Base-by-base conservation (phyloP, 2,113 vertebrate genomes). In the Numenius arquata region DNA sequence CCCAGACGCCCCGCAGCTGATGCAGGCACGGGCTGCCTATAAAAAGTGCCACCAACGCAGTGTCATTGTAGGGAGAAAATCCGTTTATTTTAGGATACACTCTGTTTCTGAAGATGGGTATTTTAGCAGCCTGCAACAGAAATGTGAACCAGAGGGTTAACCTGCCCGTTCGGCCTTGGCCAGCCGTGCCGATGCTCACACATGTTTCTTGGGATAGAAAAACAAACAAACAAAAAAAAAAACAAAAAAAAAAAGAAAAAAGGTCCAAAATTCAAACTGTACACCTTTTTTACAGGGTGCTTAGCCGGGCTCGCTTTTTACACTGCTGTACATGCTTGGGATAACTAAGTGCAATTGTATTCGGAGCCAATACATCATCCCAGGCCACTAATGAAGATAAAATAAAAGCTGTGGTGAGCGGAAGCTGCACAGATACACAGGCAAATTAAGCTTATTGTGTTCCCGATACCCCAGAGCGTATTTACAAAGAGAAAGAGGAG, bases 61-160 rank as follows among this genome's bases (percentile, higher is more conserved):
- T 10, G 65, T 50, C 89, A 9, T 48, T 34, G 48, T 75, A 78
- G 76, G 83, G 59, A 91, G 76, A 61, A 88, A 88, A 66, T 43
- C 50, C 3, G 47, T 98, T 97, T 98, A 98, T 97, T 98, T 95
- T 71, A 75, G 87, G 91, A 88, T 66, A 84, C 36, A 17, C 79
- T 90, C 95, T 81, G 53, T 93, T 92, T 95, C 90, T 83, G 84
- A 85, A 88, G 82, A 56, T 95, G 79, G 88, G 0, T 50, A 43
- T 52, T 78, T 82, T 75, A 95, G 88, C 87, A 83, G 81, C 78
- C 74, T 85, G 94, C 84, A 91, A 88, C 89, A 68, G 52, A 86
- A 91, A 82, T 27, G 58, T 68, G 85, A 81, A 91, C 45, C 91
- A 95, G 70, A 70, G 68, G 47, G 82, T 85, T 30, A 68, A 66